These are phyloP conservation scores for Dryobotodes eremita DNA, from an alignment of 2,888 invertebrate genomes.

Conservation along the genomic window DNA sequence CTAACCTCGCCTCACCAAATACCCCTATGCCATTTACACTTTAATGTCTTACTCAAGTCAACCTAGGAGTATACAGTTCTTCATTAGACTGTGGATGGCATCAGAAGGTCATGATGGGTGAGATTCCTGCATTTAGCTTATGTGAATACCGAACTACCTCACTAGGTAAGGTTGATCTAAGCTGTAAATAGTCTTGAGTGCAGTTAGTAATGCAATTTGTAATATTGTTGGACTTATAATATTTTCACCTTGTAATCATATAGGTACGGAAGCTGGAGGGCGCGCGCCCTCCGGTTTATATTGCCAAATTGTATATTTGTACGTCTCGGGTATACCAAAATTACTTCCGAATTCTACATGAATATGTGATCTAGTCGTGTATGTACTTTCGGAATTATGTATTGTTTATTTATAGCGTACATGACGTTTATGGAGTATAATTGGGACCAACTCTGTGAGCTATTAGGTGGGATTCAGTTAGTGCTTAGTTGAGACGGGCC, in stretches of 20 bases:
- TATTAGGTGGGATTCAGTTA: conserved; percentile 78
- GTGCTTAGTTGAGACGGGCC: conserved; percentile 75
- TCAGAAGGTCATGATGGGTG: conserved; percentile 60
- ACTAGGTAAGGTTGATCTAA: conserved; percentile 88
- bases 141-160: conserved; percentile 87
- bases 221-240: conserved; percentile 77
- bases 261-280: conserved; percentile 76
- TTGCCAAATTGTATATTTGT: conserved; percentile 89
- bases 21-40: conserved; percentile 49
- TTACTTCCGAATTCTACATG: conserved; percentile 90
- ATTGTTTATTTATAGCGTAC: conserved; percentile 88
- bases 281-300: conserved; percentile 74
- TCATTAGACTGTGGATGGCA: conserved; percentile 52
- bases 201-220: conserved; percentile 79
- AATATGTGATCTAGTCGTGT: conserved; percentile 91
- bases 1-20: conserved; percentile 72
- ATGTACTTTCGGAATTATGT: conserved; percentile 90
- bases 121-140: conserved; percentile 86
- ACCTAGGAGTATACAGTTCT: conserved; percentile 56
- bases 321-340: conserved; percentile 89
- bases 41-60: conserved; percentile 45
- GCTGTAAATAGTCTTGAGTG: conserved; percentile 87
- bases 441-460: conserved; percentile 90
- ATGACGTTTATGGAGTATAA: conserved; percentile 85
- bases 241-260: conserved; percentile 73